A percentile compares a stretch with the other conserved stretches of the same genome.
Conservation (phyloP, 2,888 invertebrate genomes). For the Sympetrum striolatum region DNA sequence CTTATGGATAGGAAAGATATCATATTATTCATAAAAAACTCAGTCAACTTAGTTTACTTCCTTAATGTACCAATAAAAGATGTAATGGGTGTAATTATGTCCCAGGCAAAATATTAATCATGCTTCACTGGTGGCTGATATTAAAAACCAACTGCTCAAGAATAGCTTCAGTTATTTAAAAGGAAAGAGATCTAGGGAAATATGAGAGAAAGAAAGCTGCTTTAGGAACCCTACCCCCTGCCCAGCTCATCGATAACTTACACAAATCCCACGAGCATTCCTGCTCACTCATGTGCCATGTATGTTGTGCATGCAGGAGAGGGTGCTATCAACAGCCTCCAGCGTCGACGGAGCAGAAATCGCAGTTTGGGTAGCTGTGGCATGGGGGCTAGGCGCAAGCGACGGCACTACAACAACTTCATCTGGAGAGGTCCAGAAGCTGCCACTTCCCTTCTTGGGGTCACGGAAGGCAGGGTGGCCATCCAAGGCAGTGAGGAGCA, state of each 20-base stretch:
- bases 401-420: conserved; percentile 34
- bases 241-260: background rate
- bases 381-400: conserved; percentile 3
- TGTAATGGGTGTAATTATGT: background rate
- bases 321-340: conserved; percentile 1
- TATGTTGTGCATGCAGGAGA: background rate
- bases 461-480: background rate
- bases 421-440: background rate
- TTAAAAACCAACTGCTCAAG: background rate
- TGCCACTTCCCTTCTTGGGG: background rate
- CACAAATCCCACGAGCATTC: background rate
- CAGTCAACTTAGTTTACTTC: background rate
- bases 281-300: background rate
- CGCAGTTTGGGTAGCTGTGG: background rate
- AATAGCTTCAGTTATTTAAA: background rate
- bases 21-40: background rate
- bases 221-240: background rate
- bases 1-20: too few species aligned
- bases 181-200: background rate
- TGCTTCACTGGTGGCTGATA: background rate
- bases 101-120: background rate
- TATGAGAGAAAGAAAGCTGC: background rate
- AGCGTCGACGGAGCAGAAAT: conserved; percentile 4
- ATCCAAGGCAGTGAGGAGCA: background rate
- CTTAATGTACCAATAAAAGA: background rate